Evolutionary conservation across 2,797 vertebrate species (phyloP).

Genomic region (Gastrophryne carolinensis): DNA sequence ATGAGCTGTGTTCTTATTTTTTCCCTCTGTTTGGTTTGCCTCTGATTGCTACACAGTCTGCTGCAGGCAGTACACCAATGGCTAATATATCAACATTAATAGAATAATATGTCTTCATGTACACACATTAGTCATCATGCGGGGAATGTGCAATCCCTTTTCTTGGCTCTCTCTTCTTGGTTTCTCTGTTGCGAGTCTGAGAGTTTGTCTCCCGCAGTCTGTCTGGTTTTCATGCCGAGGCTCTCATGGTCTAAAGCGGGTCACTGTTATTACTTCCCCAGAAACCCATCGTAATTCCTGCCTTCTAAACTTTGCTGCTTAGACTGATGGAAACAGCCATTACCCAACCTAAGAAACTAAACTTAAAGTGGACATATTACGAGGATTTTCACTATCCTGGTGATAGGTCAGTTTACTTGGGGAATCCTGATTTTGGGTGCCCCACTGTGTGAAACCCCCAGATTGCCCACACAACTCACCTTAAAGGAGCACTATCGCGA

Average conservation of each 20-base stretch:
- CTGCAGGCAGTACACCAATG: not conserved
- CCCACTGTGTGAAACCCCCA: too few relatives aligned
- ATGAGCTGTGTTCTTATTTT: too few relatives aligned
- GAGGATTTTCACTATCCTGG: too few relatives aligned
- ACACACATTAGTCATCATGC: conserved; percentile 16
- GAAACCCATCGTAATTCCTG: conserved; percentile 5
- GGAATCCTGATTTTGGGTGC: too few relatives aligned
- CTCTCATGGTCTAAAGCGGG: not conserved
- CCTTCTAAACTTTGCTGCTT: conserved; percentile 3
- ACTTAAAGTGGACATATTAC: too few relatives aligned
- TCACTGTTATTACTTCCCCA: conserved; percentile 16
- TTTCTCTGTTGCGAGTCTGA: not conserved
- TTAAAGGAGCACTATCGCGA: too few relatives aligned
- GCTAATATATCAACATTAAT: conserved; percentile 20
- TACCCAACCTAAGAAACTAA: too few relatives aligned
- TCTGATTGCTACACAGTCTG: too few relatives aligned
- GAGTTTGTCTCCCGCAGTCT: conserved; percentile 17
- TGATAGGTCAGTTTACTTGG: too few relatives aligned
- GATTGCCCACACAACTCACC: too few relatives aligned
- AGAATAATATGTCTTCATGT: conserved; percentile 15
- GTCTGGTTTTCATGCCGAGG: conserved; percentile 10
- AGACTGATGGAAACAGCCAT: not conserved
- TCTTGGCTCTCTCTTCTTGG: not conserved
- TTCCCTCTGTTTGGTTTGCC: conserved; percentile 2
- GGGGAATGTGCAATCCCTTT: conserved; percentile 6